Percentiles rank a stretch among this genome's conserved stretches.
Conservation (phyloP, 2,797 vertebrate species). For the Enteromius unitaeniatus region DNA sequence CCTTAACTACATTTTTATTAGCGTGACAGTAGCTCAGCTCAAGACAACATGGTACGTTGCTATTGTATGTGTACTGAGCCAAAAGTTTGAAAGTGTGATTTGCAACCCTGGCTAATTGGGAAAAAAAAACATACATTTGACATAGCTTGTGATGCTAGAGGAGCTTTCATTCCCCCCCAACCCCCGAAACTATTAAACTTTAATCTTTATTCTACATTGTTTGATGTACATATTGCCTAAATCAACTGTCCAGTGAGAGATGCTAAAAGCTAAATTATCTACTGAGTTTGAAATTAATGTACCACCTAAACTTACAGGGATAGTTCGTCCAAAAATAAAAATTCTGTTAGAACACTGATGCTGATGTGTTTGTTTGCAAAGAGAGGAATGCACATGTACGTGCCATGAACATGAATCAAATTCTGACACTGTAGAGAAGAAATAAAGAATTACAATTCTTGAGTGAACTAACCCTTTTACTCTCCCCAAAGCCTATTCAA, state of each 20-base stretch:
- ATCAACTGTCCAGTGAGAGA: neutral
- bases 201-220: neutral
- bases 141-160: neutral
- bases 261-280: neutral
- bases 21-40: neutral
- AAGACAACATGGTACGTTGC: neutral
- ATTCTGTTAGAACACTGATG: neutral
- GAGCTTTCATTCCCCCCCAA: neutral
- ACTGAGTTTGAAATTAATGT: neutral
- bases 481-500: too few species aligned
- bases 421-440: neutral
- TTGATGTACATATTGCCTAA: neutral
- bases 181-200: neutral
- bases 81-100: neutral
- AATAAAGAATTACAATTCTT: too few species aligned
- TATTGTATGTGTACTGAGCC: neutral
- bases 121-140: neutral
- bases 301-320: neutral
- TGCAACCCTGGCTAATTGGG: neutral
- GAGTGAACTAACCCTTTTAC: too few species aligned
- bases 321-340: neutral
- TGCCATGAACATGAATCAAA: neutral
- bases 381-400: neutral
- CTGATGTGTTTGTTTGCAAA: neutral
- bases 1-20: neutral